phyloP scores from a whole-genome alignment of 2,888 invertebrate genomes.

The Epiblema foenella region DNA sequence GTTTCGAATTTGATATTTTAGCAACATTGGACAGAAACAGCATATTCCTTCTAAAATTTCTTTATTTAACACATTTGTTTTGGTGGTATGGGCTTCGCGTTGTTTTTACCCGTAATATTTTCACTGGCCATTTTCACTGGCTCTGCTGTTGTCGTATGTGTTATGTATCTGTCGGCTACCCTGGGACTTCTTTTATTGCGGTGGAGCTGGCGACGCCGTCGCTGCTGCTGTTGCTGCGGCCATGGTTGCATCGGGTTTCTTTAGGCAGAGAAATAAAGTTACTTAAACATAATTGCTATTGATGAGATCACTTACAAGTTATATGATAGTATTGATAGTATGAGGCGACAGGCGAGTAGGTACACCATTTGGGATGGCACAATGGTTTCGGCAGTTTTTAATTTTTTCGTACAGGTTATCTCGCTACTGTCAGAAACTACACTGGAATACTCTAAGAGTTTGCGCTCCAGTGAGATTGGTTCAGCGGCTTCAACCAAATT shows the following conservation, averaged over 20 bases:
- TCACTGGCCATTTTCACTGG: constrained; percentile 10
- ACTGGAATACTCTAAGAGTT: too few relatives aligned
- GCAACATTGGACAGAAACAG: not conserved
- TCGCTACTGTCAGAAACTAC: too few relatives aligned
- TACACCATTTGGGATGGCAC: too few relatives aligned
- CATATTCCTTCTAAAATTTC: constrained; percentile 2
- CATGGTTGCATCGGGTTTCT: constrained; percentile 17
- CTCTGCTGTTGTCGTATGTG: constrained; percentile 13
- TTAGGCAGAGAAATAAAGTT: constrained; percentile 9
- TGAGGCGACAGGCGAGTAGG: too few relatives aligned
- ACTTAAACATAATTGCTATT: not conserved
- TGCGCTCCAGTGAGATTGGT: too few relatives aligned
- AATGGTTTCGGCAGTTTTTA: too few relatives aligned
- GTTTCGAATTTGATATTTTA: not conserved
- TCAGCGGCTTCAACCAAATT: too few relatives aligned
- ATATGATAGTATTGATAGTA: too few relatives aligned
- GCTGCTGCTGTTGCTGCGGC: constrained; percentile 9
- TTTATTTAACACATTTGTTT: constrained; percentile 21
- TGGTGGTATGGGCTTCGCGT: not conserved
- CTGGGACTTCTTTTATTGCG: constrained; percentile 56
- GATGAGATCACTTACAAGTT: too few relatives aligned
- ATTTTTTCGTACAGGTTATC: too few relatives aligned
- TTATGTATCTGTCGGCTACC: constrained; percentile 23
- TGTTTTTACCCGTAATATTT: constrained; percentile 14
- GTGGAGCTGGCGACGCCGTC: not conserved